Evolutionary conservation across 30 jellyfish, hydroid and myxozoan genomes (phyloP), one percentile per base, ranked within the genome.

Genomic region (Clytia hemisphaerica): DNA sequence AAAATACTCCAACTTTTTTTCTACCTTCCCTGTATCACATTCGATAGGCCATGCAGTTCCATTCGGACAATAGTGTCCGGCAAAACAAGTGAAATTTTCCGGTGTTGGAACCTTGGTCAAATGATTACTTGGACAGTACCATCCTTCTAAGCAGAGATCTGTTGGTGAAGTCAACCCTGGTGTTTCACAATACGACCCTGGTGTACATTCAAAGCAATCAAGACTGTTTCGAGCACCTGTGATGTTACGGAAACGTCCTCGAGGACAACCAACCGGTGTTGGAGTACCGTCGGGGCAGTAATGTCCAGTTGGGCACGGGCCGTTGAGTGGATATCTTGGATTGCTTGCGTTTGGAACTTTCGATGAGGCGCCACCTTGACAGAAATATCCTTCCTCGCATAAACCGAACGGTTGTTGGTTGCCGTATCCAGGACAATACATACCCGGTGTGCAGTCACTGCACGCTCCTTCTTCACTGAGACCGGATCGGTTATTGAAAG

Each of bases 231-330:
- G 77, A 15, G 99, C 99, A 27, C 99, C 99, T 3, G 88, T 61
- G 16, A 87, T 57, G 16, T 77, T 53, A 47, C 95, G 37, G 79
- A 54, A 77, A 1, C 79, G 68, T 1, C 99, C 94, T 45, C 75
- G 78, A 2, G 93, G 93, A 58, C 99, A 91, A 15, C 45, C 12
- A 1, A 75, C 74, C 6, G 99, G 99, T 31, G 89, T 92, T 1
- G 83, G 69, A 2, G 93, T 82, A 4, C 99, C 99, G n/a, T 65
- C 79, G n/a, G 83, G 83, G 50, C 99, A 91, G 45, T 73, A 91
- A 37, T 21, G 27, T 10, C 99, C 95, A n/a, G 82, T 66, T 3
- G 92, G 93, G 61, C 99, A 91, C 9, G 75, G 86, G 10, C 99
- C 99, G 50, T 91, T 91, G 4, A 19, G 38, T 4, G 92, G 88